phyloP scores from a whole-genome alignment of 2,113 vertebrate species.

The Chaetodon trifascialis region DNA sequence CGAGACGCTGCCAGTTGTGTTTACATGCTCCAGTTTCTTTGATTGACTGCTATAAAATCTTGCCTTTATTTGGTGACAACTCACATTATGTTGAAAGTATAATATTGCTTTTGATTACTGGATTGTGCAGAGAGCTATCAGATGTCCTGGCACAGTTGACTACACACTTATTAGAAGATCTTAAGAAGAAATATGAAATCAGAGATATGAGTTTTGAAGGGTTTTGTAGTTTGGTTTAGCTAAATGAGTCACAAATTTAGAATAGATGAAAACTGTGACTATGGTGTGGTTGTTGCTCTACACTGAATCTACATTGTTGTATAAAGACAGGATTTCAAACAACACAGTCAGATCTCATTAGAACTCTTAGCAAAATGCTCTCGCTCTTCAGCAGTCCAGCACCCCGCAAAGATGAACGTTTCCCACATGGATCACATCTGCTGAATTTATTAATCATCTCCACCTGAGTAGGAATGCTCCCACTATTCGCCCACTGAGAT shows the following conservation, averaged over 20 bases:
- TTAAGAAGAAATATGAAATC: slow-evolving; percentile 6
- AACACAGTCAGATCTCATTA: background rate
- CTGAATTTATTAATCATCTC: slow-evolving; percentile 31
- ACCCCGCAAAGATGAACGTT: slow-evolving; percentile 6
- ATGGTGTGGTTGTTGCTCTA: background rate
- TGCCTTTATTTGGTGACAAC: slow-evolving; percentile 25
- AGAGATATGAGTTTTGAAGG: background rate
- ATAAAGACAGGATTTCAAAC: slow-evolving; percentile 3
- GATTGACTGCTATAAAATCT: slow-evolving; percentile 29
- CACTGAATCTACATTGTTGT: background rate
- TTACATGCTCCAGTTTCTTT: slow-evolving; percentile 40
- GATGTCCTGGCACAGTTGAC: slow-evolving; percentile 1
- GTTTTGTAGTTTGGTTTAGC: background rate
- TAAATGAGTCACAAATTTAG: slow-evolving; percentile 2
- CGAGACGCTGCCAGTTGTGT: slow-evolving; percentile 17
- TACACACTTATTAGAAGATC: slow-evolving; percentile 7
- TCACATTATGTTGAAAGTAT: slow-evolving; percentile 32
- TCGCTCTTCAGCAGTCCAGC: slow-evolving; percentile 6
- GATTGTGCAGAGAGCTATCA: slow-evolving; percentile 7
- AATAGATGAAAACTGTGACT: background rate
- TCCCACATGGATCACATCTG: slow-evolving; percentile 50
- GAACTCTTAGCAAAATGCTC: background rate
- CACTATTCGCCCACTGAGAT: slow-evolving; percentile 10
- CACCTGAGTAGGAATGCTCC: slow-evolving; percentile 29
- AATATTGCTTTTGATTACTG: slow-evolving; percentile 36